Percentiles rank a stretch among this genome's conserved stretches.
phyloP scores from a whole-genome alignment of 1,140 invertebrate species.

The Copidosoma floridanum region DNA sequence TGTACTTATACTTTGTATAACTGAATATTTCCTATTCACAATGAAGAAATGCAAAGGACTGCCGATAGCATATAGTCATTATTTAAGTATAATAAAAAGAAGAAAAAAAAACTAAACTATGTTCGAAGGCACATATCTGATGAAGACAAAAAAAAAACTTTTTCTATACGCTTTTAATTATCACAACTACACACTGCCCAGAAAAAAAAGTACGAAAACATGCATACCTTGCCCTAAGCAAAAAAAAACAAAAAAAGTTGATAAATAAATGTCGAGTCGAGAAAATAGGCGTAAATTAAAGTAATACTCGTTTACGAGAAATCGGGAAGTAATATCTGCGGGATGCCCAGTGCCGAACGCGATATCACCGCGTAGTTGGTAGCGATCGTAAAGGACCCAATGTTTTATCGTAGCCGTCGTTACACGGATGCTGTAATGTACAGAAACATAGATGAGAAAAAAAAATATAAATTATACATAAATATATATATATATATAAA shows the following conservation, averaged over 20 bases:
- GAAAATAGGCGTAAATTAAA: no score
- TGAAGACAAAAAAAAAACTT: no score
- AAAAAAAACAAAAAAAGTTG: not conserved
- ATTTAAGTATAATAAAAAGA: no score
- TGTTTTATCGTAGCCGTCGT: conserved; percentile 43
- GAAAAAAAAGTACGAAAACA: not conserved
- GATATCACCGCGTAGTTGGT: conserved; percentile 16
- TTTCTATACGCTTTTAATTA: conserved; percentile 7
- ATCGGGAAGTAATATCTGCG: conserved; percentile 16
- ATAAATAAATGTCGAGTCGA: no score
- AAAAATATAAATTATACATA: conserved; percentile 31
- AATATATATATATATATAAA: conserved; percentile 36
- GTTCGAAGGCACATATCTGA: conserved; percentile 14
- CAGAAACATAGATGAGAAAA: conserved; percentile 25
- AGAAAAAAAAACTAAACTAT: not conserved
- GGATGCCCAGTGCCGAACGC: conserved; percentile 9
- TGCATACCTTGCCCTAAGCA: not conserved
- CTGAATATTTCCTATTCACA: conserved; percentile 3
- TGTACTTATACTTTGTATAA: conserved; percentile 18
- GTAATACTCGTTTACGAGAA: no score
- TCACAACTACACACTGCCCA: conserved; percentile 13
- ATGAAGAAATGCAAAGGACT: not conserved
- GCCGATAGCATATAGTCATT: conserved; percentile 1
- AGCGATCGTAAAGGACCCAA: conserved; percentile 37
- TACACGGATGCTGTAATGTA: conserved; percentile 37